These are phyloP conservation scores for Teinopalpus imperialis DNA, from an alignment of 2,888 invertebrate genomes.

Conservation along the genomic window DNA sequence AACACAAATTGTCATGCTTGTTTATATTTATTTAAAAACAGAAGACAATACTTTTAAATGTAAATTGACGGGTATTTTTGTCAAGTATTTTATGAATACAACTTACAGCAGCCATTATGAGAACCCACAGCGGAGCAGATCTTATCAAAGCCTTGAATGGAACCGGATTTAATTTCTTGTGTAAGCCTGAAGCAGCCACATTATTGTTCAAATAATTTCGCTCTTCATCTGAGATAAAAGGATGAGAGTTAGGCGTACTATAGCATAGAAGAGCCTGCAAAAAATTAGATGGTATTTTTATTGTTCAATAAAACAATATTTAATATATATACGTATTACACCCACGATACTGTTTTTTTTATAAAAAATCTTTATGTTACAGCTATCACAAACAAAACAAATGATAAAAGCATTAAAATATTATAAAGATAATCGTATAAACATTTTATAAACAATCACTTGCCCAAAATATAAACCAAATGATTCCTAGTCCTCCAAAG, in stretches of 20 bases:
- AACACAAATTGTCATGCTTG: too few relatives aligned
- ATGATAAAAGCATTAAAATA: too few relatives aligned
- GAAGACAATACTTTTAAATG: too few relatives aligned
- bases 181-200: conserved; percentile 74
- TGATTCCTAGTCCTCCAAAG: conserved; percentile 75
- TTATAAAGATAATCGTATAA: too few relatives aligned
- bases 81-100: conserved; percentile 18
- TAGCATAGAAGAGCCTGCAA: conserved; percentile 68
- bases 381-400: too few relatives aligned
- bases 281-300: neutral
- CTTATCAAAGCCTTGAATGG: conserved; percentile 86
- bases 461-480: conserved; percentile 80
- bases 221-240: conserved; percentile 79
- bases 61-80: too few relatives aligned
- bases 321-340: too few relatives aligned
- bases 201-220: conserved; percentile 73
- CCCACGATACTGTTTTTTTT: too few relatives aligned
- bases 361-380: too few relatives aligned
- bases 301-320: too few relatives aligned
- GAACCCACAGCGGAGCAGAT: conserved; percentile 85
- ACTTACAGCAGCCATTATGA: conserved; percentile 86
- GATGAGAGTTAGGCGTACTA: conserved; percentile 73
- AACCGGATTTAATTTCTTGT: conserved; percentile 80
- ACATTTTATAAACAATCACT: too few relatives aligned
- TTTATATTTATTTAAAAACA: too few relatives aligned